phyloP scores from a whole-genome alignment of 2,888 invertebrate genomes.

The Calliphora vomitoria region DNA sequence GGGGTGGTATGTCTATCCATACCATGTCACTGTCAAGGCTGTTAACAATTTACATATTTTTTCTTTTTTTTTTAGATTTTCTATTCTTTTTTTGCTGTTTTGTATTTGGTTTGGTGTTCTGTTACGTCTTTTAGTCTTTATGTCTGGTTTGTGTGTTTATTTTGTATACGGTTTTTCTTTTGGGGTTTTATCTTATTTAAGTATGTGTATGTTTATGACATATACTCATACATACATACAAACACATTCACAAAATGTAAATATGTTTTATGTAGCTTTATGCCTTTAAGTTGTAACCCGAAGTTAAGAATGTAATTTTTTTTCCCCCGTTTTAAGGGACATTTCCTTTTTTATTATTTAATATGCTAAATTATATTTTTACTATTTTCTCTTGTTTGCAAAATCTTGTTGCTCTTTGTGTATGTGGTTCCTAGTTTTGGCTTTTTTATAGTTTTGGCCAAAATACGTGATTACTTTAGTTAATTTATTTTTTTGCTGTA shows the following conservation, averaged over 20 bases:
- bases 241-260: not conserved
- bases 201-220: not conserved
- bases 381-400: not conserved
- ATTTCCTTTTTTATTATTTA: not conserved
- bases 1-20: conserved; percentile 35
- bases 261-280: not conserved
- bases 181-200: not conserved
- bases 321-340: too few species aligned
- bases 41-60: conserved; percentile 63
- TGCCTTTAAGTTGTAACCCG: not conserved
- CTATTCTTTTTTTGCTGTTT: not conserved
- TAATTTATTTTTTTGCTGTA: not conserved
- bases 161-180: conserved; percentile 5
- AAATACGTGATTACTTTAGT: conserved; percentile 8
- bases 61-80: not conserved
- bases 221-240: too few species aligned
- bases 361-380: conserved; percentile 25
- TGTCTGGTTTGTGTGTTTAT: conserved; percentile 29
- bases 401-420: not conserved
- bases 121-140: not conserved
- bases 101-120: conserved; percentile 21
- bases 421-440: conserved; percentile 4
- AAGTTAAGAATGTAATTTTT: not conserved
- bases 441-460: conserved; percentile 21
- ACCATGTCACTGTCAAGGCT: conserved; percentile 71